Evolutionary conservation across 1,140 invertebrate species (phyloP), one percentile per base, ranked within the genome.

Genomic region (Drosophila truncata): DNA sequence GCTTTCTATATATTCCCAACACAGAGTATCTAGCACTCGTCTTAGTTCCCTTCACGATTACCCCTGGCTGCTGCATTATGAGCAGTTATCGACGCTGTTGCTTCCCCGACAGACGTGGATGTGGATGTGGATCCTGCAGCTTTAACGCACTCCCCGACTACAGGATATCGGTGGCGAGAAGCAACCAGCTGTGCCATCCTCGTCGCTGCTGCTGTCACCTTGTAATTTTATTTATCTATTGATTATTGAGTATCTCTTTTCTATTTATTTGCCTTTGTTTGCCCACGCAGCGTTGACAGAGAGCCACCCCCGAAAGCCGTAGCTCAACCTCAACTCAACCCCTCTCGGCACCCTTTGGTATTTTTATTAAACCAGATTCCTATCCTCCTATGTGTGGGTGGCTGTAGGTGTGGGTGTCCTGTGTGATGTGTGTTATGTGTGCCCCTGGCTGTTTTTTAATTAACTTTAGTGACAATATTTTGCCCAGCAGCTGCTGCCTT

Each of bases 161-260:
- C 18, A n/a, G 47, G 55, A 59, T 59, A 54, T 60, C 27, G 35
- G 10, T 27, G 46, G 37, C 35, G 44, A 41, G 73, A 54, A 39
- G 35, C 70, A 42, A 61, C 63, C 80, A 78, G 72, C 72, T 78
- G 82, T 86, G 82, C 76, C 67, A 74, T 81, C 67, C 78, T 78
- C 55, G 20, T 27, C 54, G 69, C 23, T 67, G 75, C 33, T 65
- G 59, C 74, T 80, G 76, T 90, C 85, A 91, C 85, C 85, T 90
- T 90, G 82, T 90, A 90, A 90, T 90, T 90, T 90, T 90, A 90
- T 90, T 90, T 90, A 90, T 90, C 85, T 90, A 90, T 90, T 90
- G 85, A 90, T 90, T 90, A 90, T 90, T 90, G 86, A 90, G 85
- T 90, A 90, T 90, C 86, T 91, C 82, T 85, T 90, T 90, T 90